Base-by-base conservation (phyloP, 1,140 invertebrate species). In the Himalopsyche phryganea region DNA sequence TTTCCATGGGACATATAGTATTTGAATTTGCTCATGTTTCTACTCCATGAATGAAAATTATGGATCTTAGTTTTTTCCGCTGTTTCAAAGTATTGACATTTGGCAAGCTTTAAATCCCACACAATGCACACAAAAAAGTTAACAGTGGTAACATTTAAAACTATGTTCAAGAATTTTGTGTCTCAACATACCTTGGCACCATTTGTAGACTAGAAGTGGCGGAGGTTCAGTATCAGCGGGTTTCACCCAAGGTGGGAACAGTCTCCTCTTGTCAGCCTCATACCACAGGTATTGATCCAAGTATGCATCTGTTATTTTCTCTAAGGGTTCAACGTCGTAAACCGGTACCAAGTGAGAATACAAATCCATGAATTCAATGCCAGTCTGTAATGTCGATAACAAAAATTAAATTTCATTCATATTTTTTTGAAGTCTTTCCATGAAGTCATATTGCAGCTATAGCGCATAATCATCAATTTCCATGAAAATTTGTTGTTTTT, bases 231-330 rank as follows among this genome's bases (percentile, higher is more conserved):
- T 93, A 70, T 99, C 98, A 1, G 93, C 92, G 0, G 98, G 97
- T 74, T 99, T 99, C 2, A 99, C 94, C 98, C 98, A 99, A 0
- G 95, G 92, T 41, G 98, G 98, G 67, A 99, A 97, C 2, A 99
- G 77, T 19, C 94, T 76, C 18, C 98, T 81, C 71, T 99, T 99
- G 73, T 99, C 98, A 0, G 98, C 96, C 77, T 99, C 98, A 73
- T 99, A 99, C 97, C 97, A 99, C 6, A 99, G 74, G 77, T 99
- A 99, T 73, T 99, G 98, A 81, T 99, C 97, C 19, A 99, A 77
- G 75, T 99, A 99, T n/a, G 98, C 98, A 73, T 99, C 98, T 0
- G 96, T 98, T 18, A 99, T 98, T 77, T 99, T 99, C 74, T 99
- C 98, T 6, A 99, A 77, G 0, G 98, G 97, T 69, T 99, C 97